Conservation (phyloP, 92 coral and sea anemone species). For the Paramuricea clavata region DNA sequence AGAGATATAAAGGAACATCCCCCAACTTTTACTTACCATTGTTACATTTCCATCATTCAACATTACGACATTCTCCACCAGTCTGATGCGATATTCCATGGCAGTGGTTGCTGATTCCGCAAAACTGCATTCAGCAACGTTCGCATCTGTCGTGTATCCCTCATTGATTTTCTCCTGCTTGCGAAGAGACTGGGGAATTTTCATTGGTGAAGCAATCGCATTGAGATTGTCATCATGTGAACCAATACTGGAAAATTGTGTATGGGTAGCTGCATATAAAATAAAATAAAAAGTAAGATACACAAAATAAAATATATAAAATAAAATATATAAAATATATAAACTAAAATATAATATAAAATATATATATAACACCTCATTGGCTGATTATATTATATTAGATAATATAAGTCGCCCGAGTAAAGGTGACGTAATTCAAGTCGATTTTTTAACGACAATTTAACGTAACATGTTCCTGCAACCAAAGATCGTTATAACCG, state of each 20-base stretch:
- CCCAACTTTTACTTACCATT: neutral
- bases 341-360: no score
- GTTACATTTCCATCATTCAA: neutral
- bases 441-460: no score
- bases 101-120: neutral
- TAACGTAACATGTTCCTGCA: no score
- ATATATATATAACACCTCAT: no score
- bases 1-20: no score
- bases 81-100: constrained; percentile 2
- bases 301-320: neutral
- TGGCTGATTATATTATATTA: no score
- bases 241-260: neutral
- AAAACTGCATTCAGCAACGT: constrained; percentile 11
- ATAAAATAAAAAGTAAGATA: neutral
- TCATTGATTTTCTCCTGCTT: constrained; percentile 1
- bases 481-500: no score
- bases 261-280: neutral
- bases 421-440: no score
- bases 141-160: neutral
- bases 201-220: neutral
- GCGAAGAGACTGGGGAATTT: constrained; percentile 19
- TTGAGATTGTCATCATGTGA: neutral
- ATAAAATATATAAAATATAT: no score
- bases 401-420: no score
- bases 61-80: neutral